Percentiles rank a stretch among this genome's conserved stretches.
Evolutionary conservation across 1,140 invertebrate genomes (phyloP).

Genomic region (Delia radicum): DNA sequence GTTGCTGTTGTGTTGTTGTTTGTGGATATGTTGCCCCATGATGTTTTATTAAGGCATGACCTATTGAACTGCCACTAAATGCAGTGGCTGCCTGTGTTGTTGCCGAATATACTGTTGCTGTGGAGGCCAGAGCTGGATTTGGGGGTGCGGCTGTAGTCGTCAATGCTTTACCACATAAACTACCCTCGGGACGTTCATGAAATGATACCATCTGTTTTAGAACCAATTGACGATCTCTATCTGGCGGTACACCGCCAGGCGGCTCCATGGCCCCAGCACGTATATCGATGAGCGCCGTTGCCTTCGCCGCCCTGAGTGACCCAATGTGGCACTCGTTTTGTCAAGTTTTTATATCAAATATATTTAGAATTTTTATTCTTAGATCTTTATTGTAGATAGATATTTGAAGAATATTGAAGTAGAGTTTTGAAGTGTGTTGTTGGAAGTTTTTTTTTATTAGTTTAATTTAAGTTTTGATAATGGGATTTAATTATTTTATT

Average conservation of each 20-base stretch:
- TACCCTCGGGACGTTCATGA: conserved; percentile 23
- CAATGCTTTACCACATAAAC: not conserved
- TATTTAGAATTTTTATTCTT: not conserved
- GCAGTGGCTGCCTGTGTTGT: conserved; percentile 47
- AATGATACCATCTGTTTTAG: conserved; percentile 24
- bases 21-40: conserved; percentile 30
- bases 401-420: not conserved
- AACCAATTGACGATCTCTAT: conserved; percentile 43
- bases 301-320: conserved; percentile 28
- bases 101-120: conserved; percentile 43
- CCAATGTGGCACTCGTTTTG: conserved; percentile 29
- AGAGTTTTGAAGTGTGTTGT: not conserved
- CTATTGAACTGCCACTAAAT: conserved; percentile 42
- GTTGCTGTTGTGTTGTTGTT: conserved; percentile 11
- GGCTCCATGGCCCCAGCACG: conserved; percentile 47
- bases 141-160: conserved; percentile 7
- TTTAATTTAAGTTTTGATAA: too few species aligned
- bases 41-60: conserved; percentile 37
- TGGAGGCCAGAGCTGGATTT: conserved; percentile 37
- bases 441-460: not conserved
- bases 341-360: not conserved
- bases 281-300: conserved; percentile 21
- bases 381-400: not conserved
- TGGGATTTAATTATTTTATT: too few species aligned
- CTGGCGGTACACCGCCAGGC: conserved; percentile 40